phyloP scores from a whole-genome alignment of 35 echinoderm and acorn worm species.

The Lytechinus variegatus region DNA sequence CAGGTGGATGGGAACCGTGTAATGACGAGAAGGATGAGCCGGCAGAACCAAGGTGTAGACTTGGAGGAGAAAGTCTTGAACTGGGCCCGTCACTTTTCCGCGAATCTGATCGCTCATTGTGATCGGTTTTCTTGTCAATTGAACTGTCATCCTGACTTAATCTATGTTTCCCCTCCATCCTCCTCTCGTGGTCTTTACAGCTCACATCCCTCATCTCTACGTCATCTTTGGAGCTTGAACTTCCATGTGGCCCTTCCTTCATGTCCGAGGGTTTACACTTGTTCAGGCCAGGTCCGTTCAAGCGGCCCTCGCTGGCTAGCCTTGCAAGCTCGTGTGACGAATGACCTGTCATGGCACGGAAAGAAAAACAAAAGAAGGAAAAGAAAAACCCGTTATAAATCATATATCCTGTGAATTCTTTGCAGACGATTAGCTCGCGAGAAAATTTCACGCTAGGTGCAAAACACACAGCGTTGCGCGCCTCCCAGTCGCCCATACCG shows the following conservation, averaged over 20 bases:
- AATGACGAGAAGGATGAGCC: constrained; percentile 62
- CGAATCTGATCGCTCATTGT: constrained; percentile 48
- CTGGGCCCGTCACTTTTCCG: constrained; percentile 55
- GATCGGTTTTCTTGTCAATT: constrained; percentile 53
- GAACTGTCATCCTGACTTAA: constrained; percentile 57
- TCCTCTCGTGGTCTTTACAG: constrained; percentile 53
- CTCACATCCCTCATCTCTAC: constrained; percentile 72
- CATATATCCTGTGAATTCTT: constrained; percentile 47
- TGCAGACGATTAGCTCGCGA: constrained; percentile 51
- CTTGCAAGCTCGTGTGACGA: constrained; percentile 36
- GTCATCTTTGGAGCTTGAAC: constrained; percentile 50
- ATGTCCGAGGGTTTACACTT: constrained; percentile 41
- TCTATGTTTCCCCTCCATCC: constrained; percentile 45
- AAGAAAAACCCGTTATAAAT: constrained; percentile 44
- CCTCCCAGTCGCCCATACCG: constrained; percentile 29
- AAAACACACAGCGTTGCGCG: constrained; percentile 52
- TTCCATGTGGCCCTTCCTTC: constrained; percentile 16
- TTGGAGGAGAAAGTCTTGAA: constrained; percentile 50
- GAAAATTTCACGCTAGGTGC: constrained; percentile 57
- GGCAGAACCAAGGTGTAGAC: constrained; percentile 38
- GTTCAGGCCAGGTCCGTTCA: constrained; percentile 24
- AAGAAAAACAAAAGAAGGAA: constrained; percentile 1
- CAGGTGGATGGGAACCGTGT: constrained; percentile 74
- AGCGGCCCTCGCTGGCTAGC: constrained; percentile 39
- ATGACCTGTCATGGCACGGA: constrained; percentile 36